These are phyloP conservation scores for Urocyon cinereoargenteus DNA, from an alignment of 2,797 vertebrate species.

Conservation along the genomic window DNA sequence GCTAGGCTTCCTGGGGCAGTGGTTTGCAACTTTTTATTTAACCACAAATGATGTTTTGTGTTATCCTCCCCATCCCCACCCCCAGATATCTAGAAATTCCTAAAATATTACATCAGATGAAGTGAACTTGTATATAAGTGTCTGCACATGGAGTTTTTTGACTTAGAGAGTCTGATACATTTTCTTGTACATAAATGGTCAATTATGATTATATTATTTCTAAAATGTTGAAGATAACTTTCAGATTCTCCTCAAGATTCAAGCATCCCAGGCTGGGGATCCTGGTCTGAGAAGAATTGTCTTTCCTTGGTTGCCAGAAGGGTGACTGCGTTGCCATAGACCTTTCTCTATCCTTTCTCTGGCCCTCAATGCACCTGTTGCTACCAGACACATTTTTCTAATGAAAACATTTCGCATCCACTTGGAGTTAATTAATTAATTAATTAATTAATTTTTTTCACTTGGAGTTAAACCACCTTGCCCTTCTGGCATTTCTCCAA, in stretches of 20 bases:
- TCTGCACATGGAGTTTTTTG: not conserved
- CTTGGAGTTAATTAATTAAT: not conserved
- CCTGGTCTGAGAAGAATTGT: not conserved
- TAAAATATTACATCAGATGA: not conserved
- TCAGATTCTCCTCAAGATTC: not conserved
- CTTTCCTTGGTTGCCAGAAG: not conserved
- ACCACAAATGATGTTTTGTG: not conserved
- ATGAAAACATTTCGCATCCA: not conserved
- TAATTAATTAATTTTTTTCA: no score
- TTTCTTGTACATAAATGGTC: not conserved
- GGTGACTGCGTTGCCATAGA: not conserved
- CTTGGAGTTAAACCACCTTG: not conserved
- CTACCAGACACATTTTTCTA: not conserved
- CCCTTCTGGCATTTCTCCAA: not conserved
- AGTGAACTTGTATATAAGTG: not conserved
- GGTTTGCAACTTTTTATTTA: slow-evolving; percentile 30
- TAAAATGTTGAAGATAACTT: slow-evolving; percentile 10
- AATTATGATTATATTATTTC: not conserved
- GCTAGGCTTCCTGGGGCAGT: not conserved
- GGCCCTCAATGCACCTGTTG: not conserved
- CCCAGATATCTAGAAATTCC: not conserved
- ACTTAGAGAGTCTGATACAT: not conserved
- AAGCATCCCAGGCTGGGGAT: not conserved
- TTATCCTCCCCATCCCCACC: not conserved
- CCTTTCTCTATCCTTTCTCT: not conserved